Conservation (phyloP, 2,113 vertebrate genomes). For the Corythoichthys intestinalis region DNA sequence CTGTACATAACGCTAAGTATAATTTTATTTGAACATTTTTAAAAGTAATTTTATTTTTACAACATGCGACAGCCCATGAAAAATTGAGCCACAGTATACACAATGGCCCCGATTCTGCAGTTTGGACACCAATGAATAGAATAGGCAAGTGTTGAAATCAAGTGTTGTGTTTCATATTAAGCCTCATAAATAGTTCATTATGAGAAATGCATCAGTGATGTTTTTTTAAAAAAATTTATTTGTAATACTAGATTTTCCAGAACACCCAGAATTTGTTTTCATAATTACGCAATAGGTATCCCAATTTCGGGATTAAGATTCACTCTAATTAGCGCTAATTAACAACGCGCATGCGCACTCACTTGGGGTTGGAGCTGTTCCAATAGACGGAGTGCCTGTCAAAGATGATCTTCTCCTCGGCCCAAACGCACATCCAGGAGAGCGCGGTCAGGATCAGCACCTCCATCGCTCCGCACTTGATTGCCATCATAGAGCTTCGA, state of each 20-base stretch:
- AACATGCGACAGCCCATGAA: background rate
- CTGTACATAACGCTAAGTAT: background rate
- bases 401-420: constrained; percentile 76
- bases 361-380: constrained; percentile 80
- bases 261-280: too few relatives aligned
- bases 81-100: background rate
- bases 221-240: constrained; percentile 22
- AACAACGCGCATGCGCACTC: constrained; percentile 37
- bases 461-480: constrained; percentile 66
- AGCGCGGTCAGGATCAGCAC: constrained; percentile 67
- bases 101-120: background rate
- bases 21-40: background rate
- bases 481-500: constrained; percentile 33
- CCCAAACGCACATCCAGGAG: constrained; percentile 70
- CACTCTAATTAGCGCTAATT: background rate
- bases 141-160: background rate
- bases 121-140: background rate
- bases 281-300: constrained; percentile 18
- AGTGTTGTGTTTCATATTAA: background rate
- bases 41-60: background rate
- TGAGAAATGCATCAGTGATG: background rate
- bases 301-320: background rate
- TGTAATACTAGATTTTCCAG: constrained; percentile 2
- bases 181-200: background rate
- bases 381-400: constrained; percentile 77